Evolutionary conservation across 2,797 vertebrate species (phyloP), one percentile per base, ranked within the genome.

Genomic region (Megaceryle alcyon): DNA sequence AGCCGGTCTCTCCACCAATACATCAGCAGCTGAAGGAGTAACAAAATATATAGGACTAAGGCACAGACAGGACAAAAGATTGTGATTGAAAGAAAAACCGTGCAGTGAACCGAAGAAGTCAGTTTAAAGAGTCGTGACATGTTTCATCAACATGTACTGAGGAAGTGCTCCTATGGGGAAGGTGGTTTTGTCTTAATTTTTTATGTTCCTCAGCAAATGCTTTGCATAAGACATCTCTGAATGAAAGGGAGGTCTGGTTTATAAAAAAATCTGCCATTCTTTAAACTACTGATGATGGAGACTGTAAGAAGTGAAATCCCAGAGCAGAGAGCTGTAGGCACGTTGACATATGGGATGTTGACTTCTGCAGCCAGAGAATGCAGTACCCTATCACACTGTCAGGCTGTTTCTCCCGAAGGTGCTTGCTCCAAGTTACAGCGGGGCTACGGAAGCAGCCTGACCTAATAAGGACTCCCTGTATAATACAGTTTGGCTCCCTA

Each of bases 111-210:
- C 85, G 65, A 88, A 81, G 76, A 94, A 95, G 82, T 91, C 86
- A 83, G 71, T 96, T 96, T 87, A 89, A 76, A 91, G 84, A 89
- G 72, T 78, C 94, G 92, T 95, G 91, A 95, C 92, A 75, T 48
- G 41, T 95, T 94, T 92, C 86, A 80, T 94, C 93, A 94, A 93
- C 86, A 85, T 25, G 49, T 43, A 59, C 75, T 10, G 18, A 90
- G 86, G 48, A 96, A 96, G 35, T 68, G 64, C 64, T 97, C 95
- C 86, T 41, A 0, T 25, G 68, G 81, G 94, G 64, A 94, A 77
- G 25, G 83, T 60, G 84, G 66, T 66, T 96, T 92, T 80, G 25
- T 63, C 73, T 88, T 33, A 18, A 54, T 69, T 86, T 72, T 83
- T 96, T 18, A 7, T 56, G 64, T 37, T 86, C 81, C 0, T 4